phyloP scores from a whole-genome alignment of 2,113 vertebrate genomes.

The Pantherophis guttatus region DNA sequence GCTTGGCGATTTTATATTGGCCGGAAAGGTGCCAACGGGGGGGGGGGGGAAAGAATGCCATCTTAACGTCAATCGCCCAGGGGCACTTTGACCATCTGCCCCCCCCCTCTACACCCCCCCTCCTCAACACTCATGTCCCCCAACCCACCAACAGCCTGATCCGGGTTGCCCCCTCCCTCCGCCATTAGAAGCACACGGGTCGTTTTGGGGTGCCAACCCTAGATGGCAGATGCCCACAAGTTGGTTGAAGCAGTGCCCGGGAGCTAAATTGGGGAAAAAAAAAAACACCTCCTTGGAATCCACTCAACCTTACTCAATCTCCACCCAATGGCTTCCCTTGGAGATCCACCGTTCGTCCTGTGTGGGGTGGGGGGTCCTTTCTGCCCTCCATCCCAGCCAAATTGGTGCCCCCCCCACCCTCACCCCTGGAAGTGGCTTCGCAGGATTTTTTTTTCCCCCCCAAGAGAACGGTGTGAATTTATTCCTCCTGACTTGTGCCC shows the following conservation, averaged over 20 bases:
- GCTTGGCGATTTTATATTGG: background rate
- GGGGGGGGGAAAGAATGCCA: background rate
- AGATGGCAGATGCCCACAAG: too few species aligned
- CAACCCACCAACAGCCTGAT: background rate
- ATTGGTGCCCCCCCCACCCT: too few species aligned
- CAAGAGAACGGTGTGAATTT: background rate
- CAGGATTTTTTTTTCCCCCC: too few species aligned
- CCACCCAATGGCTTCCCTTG: background rate
- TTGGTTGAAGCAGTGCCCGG: too few species aligned
- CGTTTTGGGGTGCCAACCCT: too few species aligned
- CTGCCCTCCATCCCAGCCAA: background rate
- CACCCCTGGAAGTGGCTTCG: background rate
- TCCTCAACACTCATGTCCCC: background rate
- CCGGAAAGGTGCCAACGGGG: background rate
- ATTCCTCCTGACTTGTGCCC: background rate
- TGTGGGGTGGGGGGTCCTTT: background rate
- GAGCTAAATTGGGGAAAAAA: background rate
- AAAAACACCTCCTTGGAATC: background rate
- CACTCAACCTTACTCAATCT: accelerated
- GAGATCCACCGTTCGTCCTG: too few species aligned
- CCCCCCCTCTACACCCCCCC: too few species aligned
- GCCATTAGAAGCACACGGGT: background rate
- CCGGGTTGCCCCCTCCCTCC: background rate
- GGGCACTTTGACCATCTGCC: constrained; percentile 7
- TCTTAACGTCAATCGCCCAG: background rate